Percentiles rank a stretch among this genome's conserved stretches.
These are phyloP conservation scores for Pterocles burchelli DNA, from an alignment of 2,113 vertebrate species.

Conservation along the genomic window DNA sequence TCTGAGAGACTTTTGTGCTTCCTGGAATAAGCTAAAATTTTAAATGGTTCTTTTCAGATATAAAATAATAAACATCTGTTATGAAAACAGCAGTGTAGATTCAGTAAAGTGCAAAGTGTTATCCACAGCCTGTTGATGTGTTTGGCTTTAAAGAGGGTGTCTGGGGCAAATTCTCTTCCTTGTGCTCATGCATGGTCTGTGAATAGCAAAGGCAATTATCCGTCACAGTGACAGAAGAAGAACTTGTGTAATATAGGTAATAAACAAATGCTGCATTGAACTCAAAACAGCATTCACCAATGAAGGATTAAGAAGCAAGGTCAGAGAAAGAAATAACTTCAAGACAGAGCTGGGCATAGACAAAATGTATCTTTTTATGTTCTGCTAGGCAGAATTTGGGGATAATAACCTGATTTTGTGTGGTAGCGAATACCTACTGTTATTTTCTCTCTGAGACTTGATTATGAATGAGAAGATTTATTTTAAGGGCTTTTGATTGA, in stretches of 20 bases:
- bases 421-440: not conserved
- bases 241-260: not conserved
- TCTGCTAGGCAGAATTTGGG: not conserved
- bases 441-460: constrained; percentile 19
- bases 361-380: not conserved
- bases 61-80: not conserved
- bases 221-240: not conserved
- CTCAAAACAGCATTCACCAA: not conserved
- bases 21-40: not conserved
- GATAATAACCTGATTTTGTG: not conserved
- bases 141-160: not conserved
- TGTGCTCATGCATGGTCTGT: not conserved
- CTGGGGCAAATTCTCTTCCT: not conserved
- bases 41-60: not conserved
- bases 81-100: not conserved
- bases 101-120: not conserved
- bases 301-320: not conserved
- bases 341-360: not conserved
- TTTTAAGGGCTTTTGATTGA: constrained; percentile 61
- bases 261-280: not conserved
- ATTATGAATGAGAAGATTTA: constrained; percentile 58
- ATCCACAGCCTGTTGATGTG: not conserved
- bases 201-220: not conserved
- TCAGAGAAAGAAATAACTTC: not conserved
- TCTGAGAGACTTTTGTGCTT: not conserved